A percentile compares a stretch with the other conserved stretches of the same genome.
Evolutionary conservation across 2,888 invertebrate genomes (phyloP).

Genomic region (Plagiodera versicolora): DNA sequence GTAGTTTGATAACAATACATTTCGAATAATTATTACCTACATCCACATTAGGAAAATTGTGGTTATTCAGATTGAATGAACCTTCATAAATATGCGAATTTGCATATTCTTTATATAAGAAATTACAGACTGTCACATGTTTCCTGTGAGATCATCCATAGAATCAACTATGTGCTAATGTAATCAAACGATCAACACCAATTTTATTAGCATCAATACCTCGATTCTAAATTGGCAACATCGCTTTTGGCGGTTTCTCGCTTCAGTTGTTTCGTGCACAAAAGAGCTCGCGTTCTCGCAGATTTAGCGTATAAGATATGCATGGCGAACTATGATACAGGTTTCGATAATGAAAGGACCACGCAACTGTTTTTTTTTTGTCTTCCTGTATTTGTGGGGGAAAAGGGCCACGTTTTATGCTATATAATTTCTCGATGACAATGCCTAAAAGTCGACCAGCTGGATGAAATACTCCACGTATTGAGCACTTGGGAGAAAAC

Average conservation of each 20-base stretch:
- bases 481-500: no score
- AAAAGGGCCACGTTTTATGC: not conserved
- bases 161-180: no score
- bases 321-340: conserved; percentile 17
- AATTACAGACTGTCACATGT: no score
- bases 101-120: no score
- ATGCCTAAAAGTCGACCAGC: not conserved
- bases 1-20: no score
- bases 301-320: conserved; percentile 12
- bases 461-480: not conserved
- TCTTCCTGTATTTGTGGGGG: not conserved
- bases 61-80: no score
- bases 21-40: no score
- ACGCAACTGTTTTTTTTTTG: not conserved
- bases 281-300: conserved; percentile 17
- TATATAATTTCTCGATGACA: not conserved
- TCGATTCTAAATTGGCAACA: conserved; percentile 7
- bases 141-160: no score
- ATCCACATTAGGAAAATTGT: no score
- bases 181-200: no score
- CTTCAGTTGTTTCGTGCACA: conserved; percentile 16
- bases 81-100: no score
- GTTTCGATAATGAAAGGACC: conserved; percentile 4
- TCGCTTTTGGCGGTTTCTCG: not conserved
- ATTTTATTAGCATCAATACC: not conserved